A percentile compares a stretch with the other conserved stretches of the same genome.
Conservation (phyloP, 2,888 invertebrate species). For the Sycophila texana region DNA sequence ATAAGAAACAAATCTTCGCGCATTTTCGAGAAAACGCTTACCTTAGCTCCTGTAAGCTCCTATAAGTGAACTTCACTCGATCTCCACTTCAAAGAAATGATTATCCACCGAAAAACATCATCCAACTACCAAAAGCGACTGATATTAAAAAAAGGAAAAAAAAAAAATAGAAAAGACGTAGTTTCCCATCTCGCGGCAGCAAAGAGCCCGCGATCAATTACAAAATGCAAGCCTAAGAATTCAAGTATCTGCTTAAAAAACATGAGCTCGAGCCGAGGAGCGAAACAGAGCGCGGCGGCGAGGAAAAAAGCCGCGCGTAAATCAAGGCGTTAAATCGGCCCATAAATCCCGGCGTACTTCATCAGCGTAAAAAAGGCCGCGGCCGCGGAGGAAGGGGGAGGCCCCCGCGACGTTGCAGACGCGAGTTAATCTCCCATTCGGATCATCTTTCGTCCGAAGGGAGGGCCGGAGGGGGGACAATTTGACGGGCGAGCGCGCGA, state of each 20-base stretch:
- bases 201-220: not conserved
- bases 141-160: too few species aligned
- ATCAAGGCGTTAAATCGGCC: conserved; percentile 38
- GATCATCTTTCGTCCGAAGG: conserved; percentile 28
- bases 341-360: conserved; percentile 46
- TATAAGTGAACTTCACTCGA: too few species aligned
- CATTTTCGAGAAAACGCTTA: too few species aligned
- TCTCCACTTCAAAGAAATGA: too few species aligned
- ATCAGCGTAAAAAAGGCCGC: conserved; percentile 47
- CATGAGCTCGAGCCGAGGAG: not conserved
- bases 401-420: not conserved
- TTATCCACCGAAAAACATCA: too few species aligned
- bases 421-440: conserved; percentile 49
- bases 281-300: not conserved
- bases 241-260: conserved; percentile 2
- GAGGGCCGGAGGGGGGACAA: conserved; percentile 33
- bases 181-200: not conserved
- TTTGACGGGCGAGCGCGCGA: conserved; percentile 45
- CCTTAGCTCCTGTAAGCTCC: too few species aligned
- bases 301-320: conserved; percentile 33
- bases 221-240: conserved; percentile 6
- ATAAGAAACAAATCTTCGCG: too few species aligned
- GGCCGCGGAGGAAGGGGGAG: too few species aligned
- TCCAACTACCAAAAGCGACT: too few species aligned
- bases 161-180: too few species aligned